Base-by-base conservation (phyloP, 2,888 invertebrate genomes). In the Caenorhabditis becei region DNA sequence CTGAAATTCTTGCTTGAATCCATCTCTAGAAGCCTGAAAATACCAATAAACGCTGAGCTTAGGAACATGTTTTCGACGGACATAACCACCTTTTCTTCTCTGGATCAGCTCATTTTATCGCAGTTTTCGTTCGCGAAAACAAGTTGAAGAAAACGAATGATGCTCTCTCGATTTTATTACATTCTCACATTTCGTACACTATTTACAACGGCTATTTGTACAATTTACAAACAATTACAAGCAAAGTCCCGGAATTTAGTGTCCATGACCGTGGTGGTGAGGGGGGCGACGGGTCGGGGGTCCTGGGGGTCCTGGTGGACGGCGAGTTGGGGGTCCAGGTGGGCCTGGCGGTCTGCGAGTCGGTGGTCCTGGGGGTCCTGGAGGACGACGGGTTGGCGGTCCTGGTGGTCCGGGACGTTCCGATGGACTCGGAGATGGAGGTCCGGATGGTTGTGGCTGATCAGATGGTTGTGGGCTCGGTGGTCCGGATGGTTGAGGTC, bases 51-150 rank as follows among this genome's bases (percentile, higher is more conserved):
- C n/a, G n/a, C n/a, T n/a, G n/a, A n/a, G n/a, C n/a, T n/a, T n/a
- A 56, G 16, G 44, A 63, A 72, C 54, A 44, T 72, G 63, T 72
- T 72, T 72, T 72, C 63, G 61, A 63, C 47, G 24, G 56, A 59
- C 32, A 20, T 18, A 14, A 24, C 28, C 20, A 14, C 37, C 24
- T 37, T 37, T 59, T 51, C 32, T 24, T 26, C 28, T 5, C 14
- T 49, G 26, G 28, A 41, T 41, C 61, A 35, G 37, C 41, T 54
- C 32, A 18, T 56, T 72, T 72, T 72, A 72, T 72, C 56, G 72
- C 35, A 49, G 63, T 47, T 62, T 51, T 28, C n/a, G 37, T 56
- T 7, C 20, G 32, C 58, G 35, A 58, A 69, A 69, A 69, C 59
- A 59, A 32, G 32, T 49, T 32, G 14, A 56, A 24, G 26, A 11